These are phyloP conservation scores for Turnix velox DNA, from an alignment of 2,113 vertebrate genomes.

Conservation along the genomic window DNA sequence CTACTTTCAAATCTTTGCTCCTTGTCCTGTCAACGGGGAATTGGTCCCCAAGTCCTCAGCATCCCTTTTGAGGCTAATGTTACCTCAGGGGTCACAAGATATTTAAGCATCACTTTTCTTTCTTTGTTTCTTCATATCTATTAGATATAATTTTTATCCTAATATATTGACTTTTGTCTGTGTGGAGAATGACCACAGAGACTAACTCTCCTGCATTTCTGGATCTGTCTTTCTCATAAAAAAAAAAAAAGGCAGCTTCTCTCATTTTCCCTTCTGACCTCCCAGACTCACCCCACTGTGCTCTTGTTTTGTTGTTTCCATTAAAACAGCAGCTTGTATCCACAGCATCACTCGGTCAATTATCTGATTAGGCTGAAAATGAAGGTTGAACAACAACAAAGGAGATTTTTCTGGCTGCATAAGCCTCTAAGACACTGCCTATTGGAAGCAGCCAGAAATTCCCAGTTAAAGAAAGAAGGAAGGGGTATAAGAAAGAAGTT, in stretches of 20 bases:
- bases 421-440: not conserved
- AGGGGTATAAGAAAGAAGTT: no score
- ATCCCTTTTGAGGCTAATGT: not conserved
- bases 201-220: not conserved
- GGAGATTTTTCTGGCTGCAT: not conserved
- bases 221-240: not conserved
- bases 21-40: no score
- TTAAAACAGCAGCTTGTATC: not conserved
- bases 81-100: not conserved
- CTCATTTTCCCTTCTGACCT: not conserved
- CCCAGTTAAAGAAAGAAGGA: not conserved
- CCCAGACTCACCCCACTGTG: not conserved
- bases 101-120: not conserved
- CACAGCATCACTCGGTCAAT: not conserved
- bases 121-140: not conserved
- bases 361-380: slow-evolving; percentile 23
- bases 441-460: not conserved
- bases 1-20: no score
- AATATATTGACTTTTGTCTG: not conserved
- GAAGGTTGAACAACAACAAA: not conserved
- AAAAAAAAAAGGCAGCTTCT: not conserved
- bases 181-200: not conserved
- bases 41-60: not conserved
- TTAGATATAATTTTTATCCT: not conserved
- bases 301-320: not conserved